phyloP scores from a whole-genome alignment of 2,888 invertebrate species.

The Metopia argyrocephala region DNA sequence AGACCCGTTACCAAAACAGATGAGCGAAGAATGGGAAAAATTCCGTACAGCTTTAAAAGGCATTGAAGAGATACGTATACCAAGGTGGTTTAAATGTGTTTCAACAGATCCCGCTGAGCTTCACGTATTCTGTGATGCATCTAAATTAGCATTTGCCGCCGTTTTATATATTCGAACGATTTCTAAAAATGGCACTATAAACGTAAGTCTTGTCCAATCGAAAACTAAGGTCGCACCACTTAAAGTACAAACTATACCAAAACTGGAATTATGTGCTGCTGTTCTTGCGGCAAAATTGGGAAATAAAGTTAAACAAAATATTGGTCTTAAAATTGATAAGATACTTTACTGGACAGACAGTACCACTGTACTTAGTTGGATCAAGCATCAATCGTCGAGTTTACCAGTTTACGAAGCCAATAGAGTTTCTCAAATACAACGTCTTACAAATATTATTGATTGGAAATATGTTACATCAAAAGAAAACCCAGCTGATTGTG shows the following conservation, averaged over 20 bases:
- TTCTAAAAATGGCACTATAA: not conserved
- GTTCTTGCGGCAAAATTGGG: constrained; percentile 7
- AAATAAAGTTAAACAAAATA: too few species aligned
- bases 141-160: constrained; percentile 43
- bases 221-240: constrained; percentile 18
- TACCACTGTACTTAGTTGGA: constrained; percentile 29
- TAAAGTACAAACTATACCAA: constrained; percentile 16
- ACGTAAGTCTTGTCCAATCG: not conserved
- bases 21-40: constrained; percentile 24
- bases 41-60: constrained; percentile 7
- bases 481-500: constrained; percentile 66
- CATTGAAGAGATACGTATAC: constrained; percentile 41
- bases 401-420: constrained; percentile 15
- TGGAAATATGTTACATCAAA: constrained; percentile 66
- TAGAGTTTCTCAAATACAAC: not conserved
- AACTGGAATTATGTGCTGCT: constrained; percentile 13
- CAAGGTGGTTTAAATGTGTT: constrained; percentile 10
- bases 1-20: constrained; percentile 30
- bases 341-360: constrained; percentile 25
- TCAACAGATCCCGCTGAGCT: constrained; percentile 19
- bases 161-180: constrained; percentile 43
- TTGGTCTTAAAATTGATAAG: not conserved
- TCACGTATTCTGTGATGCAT: constrained; percentile 54
- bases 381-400: not conserved
- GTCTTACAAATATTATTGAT: not conserved